These are phyloP conservation scores for Philereme vetulata DNA, from an alignment of 2,888 invertebrate species.

Conservation along the genomic window DNA sequence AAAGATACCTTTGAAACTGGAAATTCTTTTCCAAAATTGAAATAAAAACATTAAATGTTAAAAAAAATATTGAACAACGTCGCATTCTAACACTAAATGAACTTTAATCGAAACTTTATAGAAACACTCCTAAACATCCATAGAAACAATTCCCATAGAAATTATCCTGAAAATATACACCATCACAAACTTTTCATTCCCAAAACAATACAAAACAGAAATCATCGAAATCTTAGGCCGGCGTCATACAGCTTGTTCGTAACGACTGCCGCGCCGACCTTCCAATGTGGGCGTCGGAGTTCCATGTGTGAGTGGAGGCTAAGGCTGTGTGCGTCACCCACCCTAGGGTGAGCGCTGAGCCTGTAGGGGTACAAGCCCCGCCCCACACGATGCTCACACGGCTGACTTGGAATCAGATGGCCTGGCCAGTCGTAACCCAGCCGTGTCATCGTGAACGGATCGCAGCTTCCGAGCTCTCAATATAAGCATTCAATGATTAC, in stretches of 20 bases:
- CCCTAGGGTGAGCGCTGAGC: slow-evolving; percentile 62
- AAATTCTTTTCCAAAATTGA: slow-evolving; percentile 1
- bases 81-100: neutral
- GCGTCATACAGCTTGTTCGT: slow-evolving; percentile 35
- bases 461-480: slow-evolving; percentile 73
- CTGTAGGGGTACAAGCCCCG: slow-evolving; percentile 57
- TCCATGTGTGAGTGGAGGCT: slow-evolving; percentile 43
- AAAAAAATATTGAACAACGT: neutral
- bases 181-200: slow-evolving; percentile 28
- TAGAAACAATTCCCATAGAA: neutral
- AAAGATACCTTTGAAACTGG: slow-evolving; percentile 9
- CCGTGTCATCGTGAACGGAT: slow-evolving; percentile 82
- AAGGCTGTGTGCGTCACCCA: slow-evolving; percentile 70
- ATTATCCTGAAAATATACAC: slow-evolving; percentile 17
- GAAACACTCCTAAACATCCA: neutral
- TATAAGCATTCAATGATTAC: slow-evolving; percentile 79
- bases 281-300: slow-evolving; percentile 35
- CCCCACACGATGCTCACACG: slow-evolving; percentile 80
- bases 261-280: slow-evolving; percentile 28
- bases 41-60: neutral
- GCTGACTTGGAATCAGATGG: slow-evolving; percentile 83
- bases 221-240: slow-evolving; percentile 38
- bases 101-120: neutral
- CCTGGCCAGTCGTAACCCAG: slow-evolving; percentile 82
- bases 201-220: slow-evolving; percentile 31